A percentile compares a stretch with the other conserved stretches of the same genome.
These are phyloP conservation scores for Stomorhina lunata DNA, from an alignment of 2,888 invertebrate genomes.

Conservation along the genomic window DNA sequence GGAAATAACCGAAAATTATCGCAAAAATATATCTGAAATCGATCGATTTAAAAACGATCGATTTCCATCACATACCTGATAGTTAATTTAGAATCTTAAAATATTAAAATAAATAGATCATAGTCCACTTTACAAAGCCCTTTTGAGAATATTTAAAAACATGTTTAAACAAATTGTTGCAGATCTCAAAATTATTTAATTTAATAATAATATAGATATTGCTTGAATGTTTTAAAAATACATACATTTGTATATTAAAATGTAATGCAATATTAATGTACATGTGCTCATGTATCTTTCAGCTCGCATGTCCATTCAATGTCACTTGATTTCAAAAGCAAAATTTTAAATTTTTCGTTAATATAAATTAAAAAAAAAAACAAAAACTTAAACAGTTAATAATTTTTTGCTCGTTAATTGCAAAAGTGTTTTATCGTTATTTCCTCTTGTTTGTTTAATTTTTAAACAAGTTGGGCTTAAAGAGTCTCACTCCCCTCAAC, in stretches of 20 bases:
- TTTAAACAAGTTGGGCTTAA: not conserved
- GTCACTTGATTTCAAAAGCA: slow-evolving; percentile 55
- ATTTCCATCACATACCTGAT: no score
- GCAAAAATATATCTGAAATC: no score
- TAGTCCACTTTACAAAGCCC: no score
- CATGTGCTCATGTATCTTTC: not conserved
- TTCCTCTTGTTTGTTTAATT: slow-evolving; percentile 24
- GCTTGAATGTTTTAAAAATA: not conserved
- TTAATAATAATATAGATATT: slow-evolving; percentile 37
- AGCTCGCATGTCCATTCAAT: slow-evolving; percentile 45
- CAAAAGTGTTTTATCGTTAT: slow-evolving; percentile 39
- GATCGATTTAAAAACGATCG: no score
- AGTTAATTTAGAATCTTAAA: not conserved
- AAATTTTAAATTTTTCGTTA: slow-evolving; percentile 29
- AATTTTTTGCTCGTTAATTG: slow-evolving; percentile 15
- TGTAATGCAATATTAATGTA: not conserved
- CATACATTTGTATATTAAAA: not conserved
- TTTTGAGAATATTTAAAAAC: slow-evolving; percentile 34
- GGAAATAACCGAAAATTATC: no score
- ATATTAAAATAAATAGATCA: not conserved
- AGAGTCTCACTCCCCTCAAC: not conserved
- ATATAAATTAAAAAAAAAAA: not conserved
- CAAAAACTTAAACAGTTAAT: slow-evolving; percentile 3
- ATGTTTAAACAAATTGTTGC: slow-evolving; percentile 23
- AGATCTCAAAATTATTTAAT: slow-evolving; percentile 44